These are phyloP conservation scores for Cosmia trapezina DNA, from an alignment of 2,888 invertebrate species.

Conservation along the genomic window DNA sequence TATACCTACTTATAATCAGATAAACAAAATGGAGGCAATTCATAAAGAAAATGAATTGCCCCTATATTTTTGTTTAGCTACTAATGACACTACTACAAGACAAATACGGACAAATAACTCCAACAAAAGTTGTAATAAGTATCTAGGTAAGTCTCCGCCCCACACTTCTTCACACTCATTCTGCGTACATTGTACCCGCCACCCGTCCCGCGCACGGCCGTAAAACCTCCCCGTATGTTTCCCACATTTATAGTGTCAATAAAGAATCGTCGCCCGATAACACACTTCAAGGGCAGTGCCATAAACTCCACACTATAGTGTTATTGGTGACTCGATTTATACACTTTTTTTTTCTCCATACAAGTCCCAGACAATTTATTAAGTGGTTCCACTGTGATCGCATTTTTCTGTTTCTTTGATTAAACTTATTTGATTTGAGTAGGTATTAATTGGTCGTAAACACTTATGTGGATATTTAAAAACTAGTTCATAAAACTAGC, in stretches of 20 bases:
- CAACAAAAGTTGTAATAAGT: not conserved
- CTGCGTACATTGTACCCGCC: conserved; percentile 29
- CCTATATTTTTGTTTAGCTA: not conserved
- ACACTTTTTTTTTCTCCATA: conserved; percentile 77
- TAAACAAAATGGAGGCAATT: no score
- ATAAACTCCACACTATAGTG: conserved; percentile 87
- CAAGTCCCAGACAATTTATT: conserved; percentile 83
- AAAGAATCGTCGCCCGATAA: conserved; percentile 86
- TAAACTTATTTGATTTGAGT: conserved; percentile 76
- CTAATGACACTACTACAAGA: not conserved
- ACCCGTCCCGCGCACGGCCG: conserved; percentile 46
- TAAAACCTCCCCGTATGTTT: conserved; percentile 75
- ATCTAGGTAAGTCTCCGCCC: not conserved
- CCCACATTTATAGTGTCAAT: conserved; percentile 82
- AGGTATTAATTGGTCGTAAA: conserved; percentile 79
- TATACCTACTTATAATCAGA: no score
- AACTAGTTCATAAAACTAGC: conserved; percentile 37
- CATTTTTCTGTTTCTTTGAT: conserved; percentile 76
- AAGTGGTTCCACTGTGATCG: conserved; percentile 79
- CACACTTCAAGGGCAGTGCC: conserved; percentile 84
- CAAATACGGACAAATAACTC: not conserved
- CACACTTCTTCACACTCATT: conserved; percentile 16
- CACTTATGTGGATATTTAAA: conserved; percentile 36
- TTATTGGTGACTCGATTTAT: conserved; percentile 87
- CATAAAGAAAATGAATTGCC: not conserved